These are phyloP conservation scores for Nematolebias whitei DNA, from an alignment of 2,113 vertebrate species.

Conservation along the genomic window DNA sequence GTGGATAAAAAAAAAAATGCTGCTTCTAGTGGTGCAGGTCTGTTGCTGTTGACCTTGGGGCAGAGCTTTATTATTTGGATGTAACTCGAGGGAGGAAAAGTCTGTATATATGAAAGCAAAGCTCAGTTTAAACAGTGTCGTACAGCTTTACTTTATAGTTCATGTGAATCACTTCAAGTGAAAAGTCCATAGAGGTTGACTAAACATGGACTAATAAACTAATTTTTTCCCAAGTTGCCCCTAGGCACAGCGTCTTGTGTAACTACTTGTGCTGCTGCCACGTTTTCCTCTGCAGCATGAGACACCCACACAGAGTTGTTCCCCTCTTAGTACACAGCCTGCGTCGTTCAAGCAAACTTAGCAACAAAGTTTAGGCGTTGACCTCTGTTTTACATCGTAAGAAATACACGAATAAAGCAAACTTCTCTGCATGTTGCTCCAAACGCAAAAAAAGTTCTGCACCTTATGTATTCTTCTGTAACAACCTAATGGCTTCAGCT, in stretches of 20 bases:
- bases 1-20: constrained; percentile 65
- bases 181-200: constrained; percentile 59
- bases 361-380: constrained; percentile 46
- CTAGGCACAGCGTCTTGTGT: constrained; percentile 49
- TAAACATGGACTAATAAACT: constrained; percentile 73
- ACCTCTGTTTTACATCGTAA: constrained; percentile 42
- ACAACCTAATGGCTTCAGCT: constrained; percentile 53
- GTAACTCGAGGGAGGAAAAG: constrained; percentile 44
- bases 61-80: constrained; percentile 64
- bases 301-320: constrained; percentile 39
- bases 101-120: constrained; percentile 49
- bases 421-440: constrained; percentile 12
- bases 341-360: constrained; percentile 45
- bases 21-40: constrained; percentile 52
- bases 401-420: constrained; percentile 52
- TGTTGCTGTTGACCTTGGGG: constrained; percentile 63
- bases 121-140: constrained; percentile 52
- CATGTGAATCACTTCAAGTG: constrained; percentile 55
- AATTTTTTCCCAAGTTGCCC: constrained; percentile 56
- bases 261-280: constrained; percentile 34
- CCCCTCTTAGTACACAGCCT: constrained; percentile 19
- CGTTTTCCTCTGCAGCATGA: constrained; percentile 41
- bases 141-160: constrained; percentile 56
- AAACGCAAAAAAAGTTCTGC: constrained; percentile 3
- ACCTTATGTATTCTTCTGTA: constrained; percentile 47